A percentile compares a stretch with the other conserved stretches of the same genome.
Evolutionary conservation across 2,888 invertebrate species (phyloP).

Genomic region (Tuberolachnus salignus): DNA sequence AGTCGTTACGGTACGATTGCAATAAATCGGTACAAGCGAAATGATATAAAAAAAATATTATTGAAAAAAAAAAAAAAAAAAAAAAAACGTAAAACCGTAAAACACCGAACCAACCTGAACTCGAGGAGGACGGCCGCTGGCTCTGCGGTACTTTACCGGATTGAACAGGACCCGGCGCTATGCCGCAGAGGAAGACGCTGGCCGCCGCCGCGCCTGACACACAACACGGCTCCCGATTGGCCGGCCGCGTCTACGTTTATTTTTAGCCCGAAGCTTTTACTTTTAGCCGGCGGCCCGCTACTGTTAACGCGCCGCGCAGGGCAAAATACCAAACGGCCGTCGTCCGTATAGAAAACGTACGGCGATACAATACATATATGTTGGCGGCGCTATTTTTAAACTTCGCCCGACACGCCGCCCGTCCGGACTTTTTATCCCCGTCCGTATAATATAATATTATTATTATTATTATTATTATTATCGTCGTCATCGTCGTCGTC

Average conservation of each 20-base stretch:
- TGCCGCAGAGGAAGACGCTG: slow-evolving; percentile 23
- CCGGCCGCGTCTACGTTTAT: slow-evolving; percentile 21
- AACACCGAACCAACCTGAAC: slow-evolving; percentile 33
- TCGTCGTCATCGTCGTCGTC: background rate
- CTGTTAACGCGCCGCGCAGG: background rate
- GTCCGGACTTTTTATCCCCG: no score
- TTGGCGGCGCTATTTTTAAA: slow-evolving; percentile 31
- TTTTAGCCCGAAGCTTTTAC: slow-evolving; percentile 49
- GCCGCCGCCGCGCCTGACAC: slow-evolving; percentile 33
- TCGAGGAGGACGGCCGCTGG: slow-evolving; percentile 20
- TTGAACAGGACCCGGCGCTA: slow-evolving; percentile 32
- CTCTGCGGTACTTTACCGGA: slow-evolving; percentile 50
- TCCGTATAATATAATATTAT: background rate
- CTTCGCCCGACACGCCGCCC: background rate
- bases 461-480: slow-evolving; percentile 1
- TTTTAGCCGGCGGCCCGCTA: slow-evolving; percentile 26
- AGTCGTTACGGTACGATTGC: no score
- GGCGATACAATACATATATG: background rate
- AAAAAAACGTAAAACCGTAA: no score
- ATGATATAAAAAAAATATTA: no score
- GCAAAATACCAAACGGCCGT: slow-evolving; percentile 4
- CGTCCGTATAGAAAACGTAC: no score
- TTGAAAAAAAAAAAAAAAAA: no score
- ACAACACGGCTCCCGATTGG: slow-evolving; percentile 48
- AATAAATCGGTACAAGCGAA: no score